Evolutionary conservation across 2,797 vertebrate genomes (phyloP), one percentile per base, ranked within the genome.

Genomic region (Tamandua tetradactyla): DNA sequence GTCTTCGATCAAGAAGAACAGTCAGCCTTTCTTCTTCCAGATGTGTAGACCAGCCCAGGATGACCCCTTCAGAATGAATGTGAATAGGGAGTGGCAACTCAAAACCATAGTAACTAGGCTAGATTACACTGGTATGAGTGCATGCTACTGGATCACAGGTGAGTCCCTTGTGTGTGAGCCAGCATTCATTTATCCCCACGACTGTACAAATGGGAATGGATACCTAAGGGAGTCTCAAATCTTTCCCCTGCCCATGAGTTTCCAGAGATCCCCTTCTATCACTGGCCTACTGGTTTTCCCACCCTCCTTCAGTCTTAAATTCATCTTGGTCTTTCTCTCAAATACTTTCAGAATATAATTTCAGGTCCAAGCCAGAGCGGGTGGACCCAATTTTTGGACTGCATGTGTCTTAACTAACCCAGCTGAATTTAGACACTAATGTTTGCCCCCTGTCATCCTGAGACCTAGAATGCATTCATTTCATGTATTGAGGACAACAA

Each of bases 401-500:
- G 25, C 13, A 15, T 25, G 17, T 61, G 47, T 35, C 55, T 94
- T 81, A 55, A n/a, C 35, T 76, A 87, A 81, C 30, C 37, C 55
- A 95, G 10, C 25, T 74, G 18, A 64, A 18, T 9, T 87, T 44
- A 44, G 64, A 87, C 42, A 62, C 25, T 44, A 64, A 91, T 62
- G 57, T 62, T 93, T 25, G 55, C n/a, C 32, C 86, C 79, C 59
- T 30, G 9, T 42, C 18, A 89, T 42, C 25, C 49, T 78, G 69
- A 95, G 42, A 84, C 42, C 66, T 69, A 80, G 47, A 88, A 71
- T 20, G 44, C 15, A 57, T 83, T 96, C 75, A 64, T 22, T 89
- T 61, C 15, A 61, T 91, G 49, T 59, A 25, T 0, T 75, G 72
- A 64, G 42, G 89, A 89, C 81, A 79, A 62, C 62, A 76, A 93